phyloP scores from a whole-genome alignment of 2,797 vertebrate genomes.

The Esox masquinongy region DNA sequence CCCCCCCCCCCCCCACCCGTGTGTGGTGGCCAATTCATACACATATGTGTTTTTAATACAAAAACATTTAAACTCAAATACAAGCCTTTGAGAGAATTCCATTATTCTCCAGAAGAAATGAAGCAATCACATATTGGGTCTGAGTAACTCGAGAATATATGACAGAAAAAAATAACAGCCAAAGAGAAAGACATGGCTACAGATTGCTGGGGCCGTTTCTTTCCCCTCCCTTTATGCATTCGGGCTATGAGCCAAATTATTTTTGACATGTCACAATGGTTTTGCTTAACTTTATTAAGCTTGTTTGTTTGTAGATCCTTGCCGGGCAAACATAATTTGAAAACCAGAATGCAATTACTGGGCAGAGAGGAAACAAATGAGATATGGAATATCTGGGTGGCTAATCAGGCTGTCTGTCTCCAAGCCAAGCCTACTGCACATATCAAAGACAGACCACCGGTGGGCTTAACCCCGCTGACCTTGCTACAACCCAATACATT shows the following conservation, averaged over 20 bases:
- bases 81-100: slow-evolving; percentile 19
- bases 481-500: slow-evolving; percentile 53
- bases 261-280: slow-evolving; percentile 69
- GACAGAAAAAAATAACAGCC: slow-evolving; percentile 5
- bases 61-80: slow-evolving; percentile 36
- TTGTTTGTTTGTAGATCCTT: slow-evolving; percentile 64
- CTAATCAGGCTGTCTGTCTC: slow-evolving; percentile 64
- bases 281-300: slow-evolving; percentile 69
- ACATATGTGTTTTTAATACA: slow-evolving; percentile 42
- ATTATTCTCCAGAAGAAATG: slow-evolving; percentile 32
- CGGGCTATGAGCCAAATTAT: slow-evolving; percentile 63
- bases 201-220: not conserved
- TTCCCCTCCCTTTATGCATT: slow-evolving; percentile 41
- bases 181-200: slow-evolving; percentile 24
- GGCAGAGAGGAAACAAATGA: slow-evolving; percentile 54
- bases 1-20: slow-evolving; percentile 14
- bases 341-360: slow-evolving; percentile 71
- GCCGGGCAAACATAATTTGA: slow-evolving; percentile 59
- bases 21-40: slow-evolving; percentile 15
- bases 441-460: slow-evolving; percentile 29
- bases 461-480: slow-evolving; percentile 52
- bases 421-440: slow-evolving; percentile 54
- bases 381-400: slow-evolving; percentile 66
- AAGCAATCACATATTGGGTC: slow-evolving; percentile 40
- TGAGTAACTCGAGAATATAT: slow-evolving; percentile 32